A percentile compares a stretch with the other conserved stretches of the same genome.
phyloP scores from a whole-genome alignment of 2,113 vertebrate species.

The Sinosuthora webbiana region DNA sequence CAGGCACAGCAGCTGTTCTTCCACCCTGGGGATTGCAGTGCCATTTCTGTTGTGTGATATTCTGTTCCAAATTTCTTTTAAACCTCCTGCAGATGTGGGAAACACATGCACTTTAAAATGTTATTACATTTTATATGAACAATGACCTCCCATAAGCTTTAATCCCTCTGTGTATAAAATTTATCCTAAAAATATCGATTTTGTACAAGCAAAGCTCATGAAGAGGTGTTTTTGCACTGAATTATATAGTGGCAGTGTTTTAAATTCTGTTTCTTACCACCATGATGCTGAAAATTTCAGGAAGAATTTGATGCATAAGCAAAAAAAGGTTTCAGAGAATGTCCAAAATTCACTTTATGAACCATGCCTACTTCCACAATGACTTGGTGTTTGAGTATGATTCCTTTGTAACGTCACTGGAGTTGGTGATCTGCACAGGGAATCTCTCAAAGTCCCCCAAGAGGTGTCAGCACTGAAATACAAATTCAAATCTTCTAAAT shows the following conservation, averaged over 20 bases:
- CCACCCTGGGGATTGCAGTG: not conserved
- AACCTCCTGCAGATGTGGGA: not conserved
- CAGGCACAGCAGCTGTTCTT: not conserved
- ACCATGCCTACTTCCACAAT: not conserved
- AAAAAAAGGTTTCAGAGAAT: not conserved
- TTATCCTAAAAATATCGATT: not conserved
- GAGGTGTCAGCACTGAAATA: not conserved
- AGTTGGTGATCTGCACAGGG: not conserved
- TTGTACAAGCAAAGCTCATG: rapidly evolving
- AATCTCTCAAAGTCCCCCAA: not conserved
- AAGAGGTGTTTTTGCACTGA: not conserved
- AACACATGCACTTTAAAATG: not conserved
- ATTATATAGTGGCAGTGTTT: not conserved
- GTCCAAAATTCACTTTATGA: not conserved
- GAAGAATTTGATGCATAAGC: not conserved
- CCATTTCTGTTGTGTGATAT: not conserved
- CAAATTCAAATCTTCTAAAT: not conserved
- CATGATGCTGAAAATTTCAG: not conserved
- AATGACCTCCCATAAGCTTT: not conserved
- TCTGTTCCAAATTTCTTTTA: not conserved
- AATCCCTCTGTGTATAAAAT: not conserved
- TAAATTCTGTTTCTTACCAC: not conserved
- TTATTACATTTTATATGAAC: not conserved
- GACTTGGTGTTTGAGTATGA: not conserved
- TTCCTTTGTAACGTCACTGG: not conserved